Evolutionary conservation across 1,140 invertebrate species (phyloP), one percentile per base, ranked within the genome.

Genomic region (Chlorops oryzae): DNA sequence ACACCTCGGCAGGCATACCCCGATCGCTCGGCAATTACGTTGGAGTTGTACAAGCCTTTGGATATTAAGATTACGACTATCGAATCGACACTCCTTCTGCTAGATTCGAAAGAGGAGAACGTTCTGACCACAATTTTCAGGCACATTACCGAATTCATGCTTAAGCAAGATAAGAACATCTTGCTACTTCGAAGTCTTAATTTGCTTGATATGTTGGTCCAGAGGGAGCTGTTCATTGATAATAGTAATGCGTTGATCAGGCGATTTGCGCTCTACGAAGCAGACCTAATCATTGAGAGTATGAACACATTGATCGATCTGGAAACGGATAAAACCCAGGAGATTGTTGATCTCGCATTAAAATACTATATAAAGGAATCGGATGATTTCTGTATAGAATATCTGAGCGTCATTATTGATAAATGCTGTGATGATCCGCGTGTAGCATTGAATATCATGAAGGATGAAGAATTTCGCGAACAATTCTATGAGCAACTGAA

Each of bases 371-470:
- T 53, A 12, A 27, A 54, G 20, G 65, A 69, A 27, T 23, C 17
- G 5, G 65, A 69, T 38, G 63, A 65, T 23, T 65, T 69, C 41
- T 62, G 63, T 44, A 47, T 62, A 17, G 65, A 69, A 28, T 69
- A 69, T 18, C 22, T 69, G 17, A 58, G 59, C 0, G 65, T 59
- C 5, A 56, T 65, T 4, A n/a, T 69, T 0, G 64, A 65, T 12
- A 54, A 64, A 39, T 69, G 61, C 22, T 34, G 64, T 12, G 52
- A 55, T 5, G 65, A 69, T 57, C 65, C 65, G 3, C 57, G 61
- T 38, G 52, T 64, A 34, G 63, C 59, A 2, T 54, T 57, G 20
- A 48, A 17, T 5, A 43, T 64, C 7, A 22, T 58, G 3, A 46
- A 57, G 12, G 54, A 61, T 12, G 35, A 38, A 0, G 54, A 61